Evolutionary conservation across 2,888 invertebrate genomes (phyloP), one percentile per base, ranked within the genome.

Genomic region (Aethes cnicana): DNA sequence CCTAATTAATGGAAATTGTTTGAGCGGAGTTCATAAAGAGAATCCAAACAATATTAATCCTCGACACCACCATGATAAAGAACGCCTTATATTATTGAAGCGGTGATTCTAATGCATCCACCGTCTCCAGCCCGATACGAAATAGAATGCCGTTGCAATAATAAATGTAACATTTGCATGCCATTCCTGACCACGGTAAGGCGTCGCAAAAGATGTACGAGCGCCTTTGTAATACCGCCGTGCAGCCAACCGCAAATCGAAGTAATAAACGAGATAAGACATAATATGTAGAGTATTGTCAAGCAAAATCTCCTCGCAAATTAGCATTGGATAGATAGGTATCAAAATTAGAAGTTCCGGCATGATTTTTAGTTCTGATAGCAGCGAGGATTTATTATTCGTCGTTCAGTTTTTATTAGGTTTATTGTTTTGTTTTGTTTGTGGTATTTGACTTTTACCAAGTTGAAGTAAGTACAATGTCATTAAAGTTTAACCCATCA

Each of bases 221-320:
- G 32, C 57, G 30, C 25, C 62, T 64, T 62, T 62, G 62, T 57
- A 47, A 47, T 46, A 58, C 63, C 62, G 62, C 54, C 48, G 18
- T 49, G 55, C 57, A 58, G 47, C 59, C 54, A 46, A 56, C 55
- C 57, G 49, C 46, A 49, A 56, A 37, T 25, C 23, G 44, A 26
- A 30, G 43, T 39, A 42, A 52, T 54, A 36, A 39, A 46, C 44
- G 25, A 39, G 44, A 52, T 52, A 46, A 46, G 32, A 30, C n/a
- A n/a, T n/a, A 14, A 8, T 39, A 25, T 42, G 12, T 35, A 33
- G 18, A 43, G 30, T 23, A 39, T 30, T 3, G 37, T 7, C 39
- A 28, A 35, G 36, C 18, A 47, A 20, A 44, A 52, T n/a, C n/a
- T n/a, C n/a, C n/a, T n/a, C n/a, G n/a, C n/a, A n/a, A n/a, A n/a